Evolutionary conservation across 1,140 invertebrate species (phyloP), one percentile per base, ranked within the genome.

Genomic region (Brachionus koreanus): DNA sequence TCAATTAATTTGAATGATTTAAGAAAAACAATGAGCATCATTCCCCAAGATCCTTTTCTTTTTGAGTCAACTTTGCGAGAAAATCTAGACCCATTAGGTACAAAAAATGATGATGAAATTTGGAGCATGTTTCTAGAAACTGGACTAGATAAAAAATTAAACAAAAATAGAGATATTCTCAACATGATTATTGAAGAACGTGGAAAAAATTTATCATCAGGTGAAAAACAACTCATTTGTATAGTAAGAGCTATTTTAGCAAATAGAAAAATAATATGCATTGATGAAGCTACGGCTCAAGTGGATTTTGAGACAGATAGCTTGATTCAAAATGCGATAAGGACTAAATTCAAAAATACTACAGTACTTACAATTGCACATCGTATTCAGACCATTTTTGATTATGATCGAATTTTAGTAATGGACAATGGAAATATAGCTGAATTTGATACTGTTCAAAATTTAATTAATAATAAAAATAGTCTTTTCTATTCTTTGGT

Each of bases 381-480:
- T 83, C 81, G 89, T 43, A 84, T 90, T 0, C 88, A 89, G 83
- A 90, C 89, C 23, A 89, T 90, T 42, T 86, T 90, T 85, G 89
- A 90, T 29, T 65, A 29, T 74, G 57, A 63, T 13, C 33, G 92
- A 85, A 90, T 94, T 43, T 86, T 95, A 75, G 93, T 96, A 7
- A 87, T 96, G 83, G 92, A 95, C 49, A 90, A 90, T 74, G 94
- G 94, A 0, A 87, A 88, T 52, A 89, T 95, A 23, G 91, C 92
- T 13, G 95, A 97, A 88, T 92, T 95, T 85, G 93, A 94, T 81
- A 89, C 91, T 61, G 94, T 95, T 0, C 89, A 91, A 84, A 89
- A 90, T 77, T 89, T 96, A 46, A 89, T 94, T 7, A 85, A 89
- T 25, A 89, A 90, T 65, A 87, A 88, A 7, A 85, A 90, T 33